Evolutionary conservation across 1,140 invertebrate species (phyloP).

Genomic region (Daktulosphaira vitifoliae): DNA sequence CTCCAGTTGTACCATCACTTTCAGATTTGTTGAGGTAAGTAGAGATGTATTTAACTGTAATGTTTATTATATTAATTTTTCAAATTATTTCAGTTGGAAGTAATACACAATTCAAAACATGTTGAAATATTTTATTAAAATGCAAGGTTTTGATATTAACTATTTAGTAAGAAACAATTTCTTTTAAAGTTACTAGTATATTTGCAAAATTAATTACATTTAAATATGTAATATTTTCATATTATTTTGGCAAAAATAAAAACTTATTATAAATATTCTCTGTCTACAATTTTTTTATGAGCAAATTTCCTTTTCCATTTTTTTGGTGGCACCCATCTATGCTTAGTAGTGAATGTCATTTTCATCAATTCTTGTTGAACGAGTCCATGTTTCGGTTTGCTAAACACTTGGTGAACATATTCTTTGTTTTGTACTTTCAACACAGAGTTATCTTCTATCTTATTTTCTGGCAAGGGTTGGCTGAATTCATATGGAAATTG

Average conservation of each 20-base stretch:
- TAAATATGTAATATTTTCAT: too few relatives aligned
- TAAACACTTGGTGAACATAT: conserved; percentile 56
- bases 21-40: conserved; percentile 16
- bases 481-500: conserved; percentile 77
- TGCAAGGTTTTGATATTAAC: too few relatives aligned
- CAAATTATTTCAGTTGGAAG: conserved; percentile 17
- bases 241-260: conserved; percentile 40
- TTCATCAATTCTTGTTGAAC: conserved; percentile 60
- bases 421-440: conserved; percentile 55
- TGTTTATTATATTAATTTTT: neutral
- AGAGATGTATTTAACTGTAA: neutral
- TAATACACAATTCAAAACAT: neutral
- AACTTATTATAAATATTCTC: conserved; percentile 57
- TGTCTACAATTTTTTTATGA: conserved; percentile 58
- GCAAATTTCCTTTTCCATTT: conserved; percentile 47
- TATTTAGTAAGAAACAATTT: too few relatives aligned
- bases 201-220: too few relatives aligned
- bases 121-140: too few relatives aligned
- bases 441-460: conserved; percentile 45
- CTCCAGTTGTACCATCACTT: conserved; percentile 17
- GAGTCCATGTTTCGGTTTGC: conserved; percentile 51
- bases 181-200: too few relatives aligned
- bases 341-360: conserved; percentile 68
- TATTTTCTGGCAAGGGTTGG: conserved; percentile 54
- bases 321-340: conserved; percentile 66